Evolutionary conservation across 2,797 vertebrate species (phyloP), one percentile per base, ranked within the genome.

Genomic region (Falco concolor): DNA sequence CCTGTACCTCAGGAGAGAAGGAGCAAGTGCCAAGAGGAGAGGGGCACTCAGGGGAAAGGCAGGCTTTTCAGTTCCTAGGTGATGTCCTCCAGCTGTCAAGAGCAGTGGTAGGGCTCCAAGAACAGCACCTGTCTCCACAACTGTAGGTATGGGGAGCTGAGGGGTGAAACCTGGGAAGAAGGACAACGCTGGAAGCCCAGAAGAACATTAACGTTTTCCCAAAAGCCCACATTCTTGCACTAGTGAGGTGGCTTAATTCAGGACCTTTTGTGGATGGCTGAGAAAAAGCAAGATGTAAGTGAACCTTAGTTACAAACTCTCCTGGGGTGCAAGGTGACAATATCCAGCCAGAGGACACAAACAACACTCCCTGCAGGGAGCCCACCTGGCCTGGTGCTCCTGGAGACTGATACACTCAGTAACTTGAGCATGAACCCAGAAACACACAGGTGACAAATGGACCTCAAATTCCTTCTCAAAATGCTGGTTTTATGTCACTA

Each of bases 11-110:
- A 44, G 1, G 5, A n/a, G 22, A 82, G 65, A 47, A 57, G 30
- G 32, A 82, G 47, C 1, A 3, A 36, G 23, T 1, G 5, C 63
- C 21, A 27, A 60, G 19, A 77, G 47, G 30, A 69, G n/a, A 73
- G n/a, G 50, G 50, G 28, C 15, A n/a, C n/a, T 3, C 5, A 2
- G 12, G 52, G 40, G 11, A 73, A 83, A 74, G 19, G 32, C 18
- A 70, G 50, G 52, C 40, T 12, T 85, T 89, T 7, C 0, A 0
- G 25, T 13, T 81, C 27, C 8, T 1, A 1, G 25, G n/a, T 27
- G 42, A 93, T 30, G 77, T 59, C n/a, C 36, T 59, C 22, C 21
- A 24, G 47, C 25, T 63, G 52, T 15, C 22, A 27, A 42, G 10
- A 70, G 22, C 4, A 74, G 44, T 6, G 5, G 13, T 4, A 23